Base-by-base conservation (phyloP, 1,140 invertebrate genomes). In the Diplogasteroides magnus region DNA sequence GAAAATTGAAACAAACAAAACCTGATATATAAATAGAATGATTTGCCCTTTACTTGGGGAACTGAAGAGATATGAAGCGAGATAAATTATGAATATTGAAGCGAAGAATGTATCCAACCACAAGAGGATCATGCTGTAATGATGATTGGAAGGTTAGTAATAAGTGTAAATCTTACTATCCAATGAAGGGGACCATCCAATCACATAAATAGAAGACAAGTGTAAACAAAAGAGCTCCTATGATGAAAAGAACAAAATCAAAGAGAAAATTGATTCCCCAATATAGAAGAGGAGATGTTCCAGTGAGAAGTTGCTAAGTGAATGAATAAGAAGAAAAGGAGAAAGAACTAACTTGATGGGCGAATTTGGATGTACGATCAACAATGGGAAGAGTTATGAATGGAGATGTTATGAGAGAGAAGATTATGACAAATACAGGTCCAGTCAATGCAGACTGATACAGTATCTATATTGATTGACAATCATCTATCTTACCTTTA, bases 21-120 rank as follows among this genome's bases (percentile, higher is more conserved):
- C 37, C 37, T 48, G 37, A 19, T 48, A 48, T 6, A 48, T 11
- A 19, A 48, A 48, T 6, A 48, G 37, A 19, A 48, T 19, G 37
- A 48, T 48, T 6, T 48, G 37, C 19, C 37, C 37, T 19, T 48
- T 48, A 19, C 6, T 11, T 6, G 37, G 37, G 19, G 37, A 48
- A 48, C 19, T 19, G 19, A 48, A 48, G 37, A 48, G 6, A 19
- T 11, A 48, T 19, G 37, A 48, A 19, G 37, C 37, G 19, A 19
- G 6, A 19, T 48, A 48, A 19, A 48, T 48, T 6, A 48, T 6
- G 37, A 48, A 48, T 6, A 48, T 48, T 19, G 37, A 48, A 19
- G 37, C 61, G 57, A 68, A 74, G 72, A 70, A 74, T 32, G 74
- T 74, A 14, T 66, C 37, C 28, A 74, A 32, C 65, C 64, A 74